Base-by-base conservation (phyloP, 2,888 invertebrate genomes). In the Harpagoxenus sublaevis region DNA sequence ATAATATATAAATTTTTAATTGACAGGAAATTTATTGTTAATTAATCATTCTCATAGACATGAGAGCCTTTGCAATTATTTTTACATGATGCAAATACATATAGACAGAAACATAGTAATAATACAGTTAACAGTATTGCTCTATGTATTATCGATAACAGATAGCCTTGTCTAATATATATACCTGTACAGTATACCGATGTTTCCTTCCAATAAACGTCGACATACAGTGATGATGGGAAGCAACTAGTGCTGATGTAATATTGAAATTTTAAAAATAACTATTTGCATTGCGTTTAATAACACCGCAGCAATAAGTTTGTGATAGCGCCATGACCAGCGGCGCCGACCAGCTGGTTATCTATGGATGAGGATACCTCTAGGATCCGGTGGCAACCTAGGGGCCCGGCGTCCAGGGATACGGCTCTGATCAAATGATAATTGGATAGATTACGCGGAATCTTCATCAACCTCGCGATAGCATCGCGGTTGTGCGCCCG, bases 381-480 rank as follows among this genome's bases (percentile, higher is more conserved):
- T 48, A 55, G 66, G 55, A 63, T n/a, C 51, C 51, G 51, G 28
- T 83, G 75, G 89, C 81, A 88, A 86, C 70, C 84, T 79, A 66
- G 66, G 83, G 84, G 48, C 71, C 82, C 78, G 55, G 74, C 87
- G 84, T 65, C 79, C 77, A 86, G 51, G 86, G 82, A 86, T 90
- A 89, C 87, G 84, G 81, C 84, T 90, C 87, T 94, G 94, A 94
- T 94, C 92, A 89, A 92, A 94, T 93, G 94, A 94, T 94, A 94
- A 94, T 94, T 94, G 94, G 94, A 94, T 94, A 94, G 94, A 94
- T 94, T 94, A 94, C 93, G 94, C 93, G 92, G 93, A 94, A 94
- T 94, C 94, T 93, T 93, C 93, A 93, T 90, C 92, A 91, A 91
- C 89, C 86, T 85, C 89, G 51, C 51, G 94, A 94, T 94, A 94